phyloP scores from a whole-genome alignment of 2,888 invertebrate species.

The Clepsis dumicolana region DNA sequence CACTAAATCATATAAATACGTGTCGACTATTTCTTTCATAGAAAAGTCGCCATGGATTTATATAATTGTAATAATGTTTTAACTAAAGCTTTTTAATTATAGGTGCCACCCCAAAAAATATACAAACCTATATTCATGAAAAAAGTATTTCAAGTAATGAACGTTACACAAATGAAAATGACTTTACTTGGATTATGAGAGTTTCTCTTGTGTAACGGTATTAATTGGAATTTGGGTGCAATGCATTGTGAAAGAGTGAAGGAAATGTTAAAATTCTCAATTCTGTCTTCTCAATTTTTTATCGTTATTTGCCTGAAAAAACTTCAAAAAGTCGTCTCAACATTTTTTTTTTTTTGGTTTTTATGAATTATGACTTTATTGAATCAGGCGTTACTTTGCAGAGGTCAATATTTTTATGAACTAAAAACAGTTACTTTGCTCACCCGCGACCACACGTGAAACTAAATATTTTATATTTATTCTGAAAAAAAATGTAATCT shows the following conservation, averaged over 20 bases:
- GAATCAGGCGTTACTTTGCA: too few species aligned
- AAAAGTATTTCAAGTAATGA: background rate
- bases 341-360: background rate
- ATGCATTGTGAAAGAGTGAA: constrained; percentile 11
- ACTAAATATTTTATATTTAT: too few species aligned
- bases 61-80: constrained; percentile 26
- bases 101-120: constrained; percentile 32
- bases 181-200: too few species aligned
- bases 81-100: constrained; percentile 37
- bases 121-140: background rate
- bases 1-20: constrained; percentile 11
- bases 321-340: background rate
- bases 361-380: background rate
- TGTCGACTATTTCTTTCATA: background rate
- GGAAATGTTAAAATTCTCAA: constrained; percentile 10
- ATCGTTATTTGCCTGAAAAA: background rate
- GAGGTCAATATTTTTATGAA: too few species aligned
- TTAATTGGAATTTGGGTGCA: background rate
- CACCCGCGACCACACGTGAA: too few species aligned
- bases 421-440: too few species aligned
- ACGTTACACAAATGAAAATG: background rate
- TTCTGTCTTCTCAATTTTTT: too few species aligned
- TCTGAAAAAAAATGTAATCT: background rate
- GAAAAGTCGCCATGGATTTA: background rate
- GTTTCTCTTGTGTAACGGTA: background rate